Base-by-base conservation (phyloP, 2,888 invertebrate species). In the Campoplex nolae region DNA sequence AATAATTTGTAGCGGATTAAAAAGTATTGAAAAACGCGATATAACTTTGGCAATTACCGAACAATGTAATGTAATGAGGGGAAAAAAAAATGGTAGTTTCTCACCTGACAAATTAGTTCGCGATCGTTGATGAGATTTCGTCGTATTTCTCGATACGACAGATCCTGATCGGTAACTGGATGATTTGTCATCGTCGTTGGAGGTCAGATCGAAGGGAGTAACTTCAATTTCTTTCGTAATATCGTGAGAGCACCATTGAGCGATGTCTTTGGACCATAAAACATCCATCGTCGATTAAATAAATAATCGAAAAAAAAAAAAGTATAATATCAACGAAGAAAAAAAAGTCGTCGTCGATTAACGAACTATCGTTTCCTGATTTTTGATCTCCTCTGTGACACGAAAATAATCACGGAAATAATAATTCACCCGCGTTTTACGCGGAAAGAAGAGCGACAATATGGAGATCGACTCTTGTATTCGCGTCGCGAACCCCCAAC, bases 141-240 rank as follows among this genome's bases (percentile, higher is more conserved):
- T 18, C 16, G 38, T 28, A 18, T 38, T 16, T 54, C 62, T 48
- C 18, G 54, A 84, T 28, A 23, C 45, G 35, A 68, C 65, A 38
- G 58, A 77, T 38, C 62, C 68, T 2, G 84, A 84, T 78, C 71
- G 38, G 8, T 54, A 62, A 38, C 70, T 84, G 51, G 81, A 62
- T 18, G 84, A 81, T 84, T 74, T 76, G 62, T 84, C 77, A 9
- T 62, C 81, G 0, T 75, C 83, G 54, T 76, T 73, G 56, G 85
- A 78, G 8, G 48, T 62, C 0, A 23, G 42, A 32, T 68, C 80
- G 7, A 45, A 54, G 32, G 76, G 74, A 48, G 35, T 56, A 11
- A 74, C 80, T 2, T 84, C 71, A 9, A 11, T 18, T 1, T 54
- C 78, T 16, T 32, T 67, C 6, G 45, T 38, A 38, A 65, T 56